phyloP scores from a whole-genome alignment of 2,113 vertebrate species.

The Paraplagusia blochii region DNA sequence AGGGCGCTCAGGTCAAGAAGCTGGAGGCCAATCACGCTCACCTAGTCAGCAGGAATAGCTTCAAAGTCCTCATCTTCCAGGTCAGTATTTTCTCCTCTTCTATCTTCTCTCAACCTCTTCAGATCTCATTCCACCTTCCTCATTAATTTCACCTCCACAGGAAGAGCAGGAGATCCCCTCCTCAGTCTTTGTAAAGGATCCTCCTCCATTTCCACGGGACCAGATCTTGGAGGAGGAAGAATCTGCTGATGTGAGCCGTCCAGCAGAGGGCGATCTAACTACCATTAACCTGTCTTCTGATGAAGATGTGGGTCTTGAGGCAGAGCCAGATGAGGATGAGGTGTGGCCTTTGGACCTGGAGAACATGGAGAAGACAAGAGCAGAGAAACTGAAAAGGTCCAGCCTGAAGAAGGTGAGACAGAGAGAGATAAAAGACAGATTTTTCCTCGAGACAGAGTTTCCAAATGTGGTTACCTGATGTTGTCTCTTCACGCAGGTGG shows the following conservation, averaged over 20 bases:
- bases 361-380: constrained; percentile 81
- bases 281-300: constrained; percentile 89
- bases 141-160: constrained; percentile 59
- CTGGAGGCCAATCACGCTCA: constrained; percentile 91
- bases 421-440: background rate
- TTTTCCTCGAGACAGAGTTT: background rate
- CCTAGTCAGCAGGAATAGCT: constrained; percentile 88
- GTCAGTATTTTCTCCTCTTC: constrained; percentile 54
- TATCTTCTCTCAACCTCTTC: no score
- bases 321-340: constrained; percentile 73
- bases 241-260: constrained; percentile 43
- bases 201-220: constrained; percentile 71
- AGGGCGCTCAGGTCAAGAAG: constrained; percentile 85
- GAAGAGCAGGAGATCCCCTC: constrained; percentile 97
- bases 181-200: constrained; percentile 86
- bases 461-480: no score
- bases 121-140: background rate
- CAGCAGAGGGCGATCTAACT: constrained; percentile 82
- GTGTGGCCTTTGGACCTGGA: constrained; percentile 75
- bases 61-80: constrained; percentile 98
- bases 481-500: constrained; percentile 67
- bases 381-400: constrained; percentile 90
- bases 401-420: constrained; percentile 84
- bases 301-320: constrained; percentile 82
- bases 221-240: constrained; percentile 74